phyloP scores from a whole-genome alignment of 2,797 vertebrate genomes.

The Rhinogobio ventralis region DNA sequence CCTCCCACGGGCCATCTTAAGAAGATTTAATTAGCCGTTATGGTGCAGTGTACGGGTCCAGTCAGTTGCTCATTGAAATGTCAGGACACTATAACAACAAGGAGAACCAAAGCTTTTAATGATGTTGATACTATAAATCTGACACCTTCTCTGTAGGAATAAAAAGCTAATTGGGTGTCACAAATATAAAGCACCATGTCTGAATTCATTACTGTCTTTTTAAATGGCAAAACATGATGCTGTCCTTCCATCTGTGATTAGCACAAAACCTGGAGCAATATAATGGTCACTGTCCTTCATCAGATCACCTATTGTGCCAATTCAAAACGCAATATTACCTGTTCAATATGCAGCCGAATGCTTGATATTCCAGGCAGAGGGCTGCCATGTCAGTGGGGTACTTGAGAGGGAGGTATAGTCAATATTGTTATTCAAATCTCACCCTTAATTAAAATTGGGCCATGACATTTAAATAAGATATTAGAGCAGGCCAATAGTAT shows the following conservation, averaged over 20 bases:
- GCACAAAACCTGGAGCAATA: constrained; percentile 73
- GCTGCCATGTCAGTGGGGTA: constrained; percentile 28
- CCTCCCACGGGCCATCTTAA: constrained; percentile 41
- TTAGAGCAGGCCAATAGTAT: constrained; percentile 35
- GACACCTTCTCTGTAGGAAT: constrained; percentile 70
- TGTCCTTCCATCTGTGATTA: constrained; percentile 76
- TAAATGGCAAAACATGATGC: constrained; percentile 77
- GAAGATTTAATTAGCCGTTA: constrained; percentile 66
- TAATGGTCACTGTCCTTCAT: constrained; percentile 76
- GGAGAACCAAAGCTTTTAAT: constrained; percentile 72
- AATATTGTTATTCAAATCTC: constrained; percentile 49
- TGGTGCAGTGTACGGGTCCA: constrained; percentile 52
- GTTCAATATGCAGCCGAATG: constrained; percentile 61
- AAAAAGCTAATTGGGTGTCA: constrained; percentile 72
- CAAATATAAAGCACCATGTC: constrained; percentile 71
- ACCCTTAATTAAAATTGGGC: constrained; percentile 44
- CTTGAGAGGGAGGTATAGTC: constrained; percentile 37
- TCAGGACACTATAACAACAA: constrained; percentile 70
- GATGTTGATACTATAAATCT: constrained; percentile 73
- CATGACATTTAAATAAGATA: constrained; percentile 52
- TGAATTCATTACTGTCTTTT: constrained; percentile 76
- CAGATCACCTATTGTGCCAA: constrained; percentile 62
- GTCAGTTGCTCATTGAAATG: constrained; percentile 70
- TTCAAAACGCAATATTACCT: constrained; percentile 61
- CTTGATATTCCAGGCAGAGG: constrained; percentile 32